Base-by-base conservation (phyloP, 2,888 invertebrate species). In the Diaprepes abbreviatus region DNA sequence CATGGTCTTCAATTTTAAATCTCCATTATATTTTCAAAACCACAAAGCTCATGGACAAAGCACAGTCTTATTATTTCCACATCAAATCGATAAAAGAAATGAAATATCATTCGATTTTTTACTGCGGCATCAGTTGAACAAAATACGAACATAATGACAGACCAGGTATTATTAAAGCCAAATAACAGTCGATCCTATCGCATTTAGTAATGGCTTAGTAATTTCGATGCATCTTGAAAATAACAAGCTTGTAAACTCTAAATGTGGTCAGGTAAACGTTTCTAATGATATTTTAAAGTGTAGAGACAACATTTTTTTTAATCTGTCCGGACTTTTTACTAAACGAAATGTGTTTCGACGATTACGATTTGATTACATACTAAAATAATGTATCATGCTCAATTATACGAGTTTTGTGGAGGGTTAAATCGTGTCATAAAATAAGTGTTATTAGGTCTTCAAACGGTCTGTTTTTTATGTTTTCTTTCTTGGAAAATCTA, bases 71-170 rank as follows among this genome's bases (percentile, higher is more conserved):
- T 69, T 69, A 69, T 69, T 64, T 69, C 40, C 52, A 33, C 71
- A 66, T 66, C 71, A 63, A 73, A 71, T 75, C 76, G 72, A 75
- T 76, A 65, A 70, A 72, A 63, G 66, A 73, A 74, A 76, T 75
- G 73, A 76, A 76, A 75, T 74, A 75, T 68, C 75, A 66, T 73
- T 75, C 76, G 74, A 75, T 72, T 73, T 64, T 63, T 73, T 58
- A 28, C 68, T 66, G 50, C 48, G 35, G 35, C 45, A 48, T 55
- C 67, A 59, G 60, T 36, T 35, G 57, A 54, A 45, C 31, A 50
- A 69, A 64, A 48, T 52, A 60, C 62, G 55, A 57, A 62, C 45
- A 57, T 69, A 70, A 70, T 70, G 50, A 62, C 66, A 60, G 65
- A 35, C 48, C 35, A 14, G 24, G 70, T 38, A 55, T 70, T 60